A percentile compares a stretch with the other conserved stretches of the same genome.
These are phyloP conservation scores for Amblyopsis rosae DNA, from an alignment of 2,113 vertebrate genomes.

Conservation along the genomic window DNA sequence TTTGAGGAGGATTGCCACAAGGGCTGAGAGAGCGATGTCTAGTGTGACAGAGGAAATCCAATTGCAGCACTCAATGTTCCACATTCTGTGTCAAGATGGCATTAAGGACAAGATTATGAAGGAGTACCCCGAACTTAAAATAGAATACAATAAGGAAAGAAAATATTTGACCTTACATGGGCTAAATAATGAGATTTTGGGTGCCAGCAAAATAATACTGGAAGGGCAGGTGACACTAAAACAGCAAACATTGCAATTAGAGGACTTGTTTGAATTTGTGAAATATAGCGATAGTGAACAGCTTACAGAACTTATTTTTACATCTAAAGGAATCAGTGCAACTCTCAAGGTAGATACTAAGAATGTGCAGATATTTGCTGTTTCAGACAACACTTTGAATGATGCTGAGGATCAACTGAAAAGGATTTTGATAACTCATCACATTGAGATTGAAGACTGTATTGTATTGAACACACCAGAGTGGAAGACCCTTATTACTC, in stretches of 20 bases:
- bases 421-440: slow-evolving; percentile 52
- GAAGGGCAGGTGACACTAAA: slow-evolving; percentile 61
- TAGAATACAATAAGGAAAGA: slow-evolving; percentile 57
- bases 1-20: slow-evolving; percentile 56
- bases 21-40: slow-evolving; percentile 66
- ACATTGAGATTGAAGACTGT: slow-evolving; percentile 68
- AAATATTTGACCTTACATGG: slow-evolving; percentile 73
- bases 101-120: slow-evolving; percentile 50
- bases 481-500: slow-evolving; percentile 70
- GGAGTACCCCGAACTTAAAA: slow-evolving; percentile 68
- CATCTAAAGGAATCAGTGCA: slow-evolving; percentile 69
- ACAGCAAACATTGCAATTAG: slow-evolving; percentile 46
- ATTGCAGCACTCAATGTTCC: slow-evolving; percentile 60
- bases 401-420: slow-evolving; percentile 77
- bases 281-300: slow-evolving; percentile 58
- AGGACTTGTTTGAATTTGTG: slow-evolving; percentile 74
- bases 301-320: slow-evolving; percentile 74
- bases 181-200: slow-evolving; percentile 72
- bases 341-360: slow-evolving; percentile 66
- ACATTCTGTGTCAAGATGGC: slow-evolving; percentile 68
- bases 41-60: slow-evolving; percentile 57
- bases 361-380: slow-evolving; percentile 67
- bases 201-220: slow-evolving; percentile 69
- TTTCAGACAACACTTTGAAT: slow-evolving; percentile 54
- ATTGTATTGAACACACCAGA: slow-evolving; percentile 57